phyloP scores from a whole-genome alignment of 2,888 invertebrate species.

The Eurytoma californica region DNA sequence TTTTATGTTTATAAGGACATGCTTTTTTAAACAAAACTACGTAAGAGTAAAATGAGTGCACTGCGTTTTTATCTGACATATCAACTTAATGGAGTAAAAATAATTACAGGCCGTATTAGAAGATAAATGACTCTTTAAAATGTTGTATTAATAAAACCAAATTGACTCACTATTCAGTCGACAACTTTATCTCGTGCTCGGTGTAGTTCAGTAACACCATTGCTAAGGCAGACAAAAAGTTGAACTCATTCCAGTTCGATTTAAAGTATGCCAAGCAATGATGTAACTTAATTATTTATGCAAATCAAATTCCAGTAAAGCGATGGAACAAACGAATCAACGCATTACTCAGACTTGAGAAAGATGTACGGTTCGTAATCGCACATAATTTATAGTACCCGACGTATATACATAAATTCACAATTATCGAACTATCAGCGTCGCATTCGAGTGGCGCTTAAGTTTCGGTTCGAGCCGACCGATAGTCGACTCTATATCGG shows the following conservation, averaged over 20 bases:
- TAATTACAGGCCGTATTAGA: not conserved
- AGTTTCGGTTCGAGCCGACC: not conserved
- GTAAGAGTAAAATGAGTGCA: no score
- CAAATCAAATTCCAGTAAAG: not conserved
- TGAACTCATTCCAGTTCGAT: not conserved
- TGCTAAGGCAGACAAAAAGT: not conserved
- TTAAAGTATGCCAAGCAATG: not conserved
- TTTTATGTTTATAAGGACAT: no score
- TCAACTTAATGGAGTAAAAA: conserved; percentile 7
- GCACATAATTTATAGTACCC: not conserved
- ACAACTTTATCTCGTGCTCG: not conserved
- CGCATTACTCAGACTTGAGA: not conserved
- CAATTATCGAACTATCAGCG: not conserved
- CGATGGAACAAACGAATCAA: not conserved
- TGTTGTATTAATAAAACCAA: not conserved
- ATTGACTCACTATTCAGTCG: not conserved
- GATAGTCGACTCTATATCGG: not conserved
- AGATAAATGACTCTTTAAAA: not conserved
- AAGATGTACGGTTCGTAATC: not conserved
- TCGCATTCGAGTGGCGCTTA: not conserved
- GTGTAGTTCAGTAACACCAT: not conserved
- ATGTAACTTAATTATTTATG: conserved; percentile 2
- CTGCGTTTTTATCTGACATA: not conserved
- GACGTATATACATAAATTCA: not conserved
- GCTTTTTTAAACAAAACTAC: no score